A percentile compares a stretch with the other conserved stretches of the same genome.
Conservation (phyloP, 2,797 vertebrate species). For the Smutsia gigantea region DNA sequence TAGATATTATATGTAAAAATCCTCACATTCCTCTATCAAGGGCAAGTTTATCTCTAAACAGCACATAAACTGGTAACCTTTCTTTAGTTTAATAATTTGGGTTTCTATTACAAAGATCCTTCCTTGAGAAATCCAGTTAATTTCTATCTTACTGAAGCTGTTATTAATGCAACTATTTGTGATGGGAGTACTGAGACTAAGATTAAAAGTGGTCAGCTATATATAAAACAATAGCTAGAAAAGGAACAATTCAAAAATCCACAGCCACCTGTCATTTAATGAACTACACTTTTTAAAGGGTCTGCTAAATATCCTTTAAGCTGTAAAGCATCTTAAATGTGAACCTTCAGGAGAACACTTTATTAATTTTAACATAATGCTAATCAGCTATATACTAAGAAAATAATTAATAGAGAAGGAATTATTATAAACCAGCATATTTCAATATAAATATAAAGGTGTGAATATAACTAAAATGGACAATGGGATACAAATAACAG, state of each 20-base stretch:
- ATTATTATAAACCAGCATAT: neutral
- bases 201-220: neutral
- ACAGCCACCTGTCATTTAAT: neutral
- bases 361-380: constrained; percentile 8
- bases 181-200: neutral
- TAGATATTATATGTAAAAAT: neutral
- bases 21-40: neutral
- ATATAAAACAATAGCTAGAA: neutral
- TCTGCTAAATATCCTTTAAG: neutral
- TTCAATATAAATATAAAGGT: neutral
- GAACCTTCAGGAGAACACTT: neutral
- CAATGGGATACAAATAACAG: neutral
- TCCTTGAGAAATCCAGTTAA: neutral
- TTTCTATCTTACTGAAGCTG: neutral
- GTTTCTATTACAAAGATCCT: neutral
- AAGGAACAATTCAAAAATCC: neutral
- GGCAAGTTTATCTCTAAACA: neutral
- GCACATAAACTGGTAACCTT: neutral
- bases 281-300: neutral
- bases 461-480: neutral
- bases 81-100: neutral
- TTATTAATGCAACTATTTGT: neutral
- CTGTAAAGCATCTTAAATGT: neutral
- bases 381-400: neutral
- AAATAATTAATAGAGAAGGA: neutral